A percentile compares a stretch with the other conserved stretches of the same genome.
Evolutionary conservation across 1,140 invertebrate genomes (phyloP).

Genomic region (Eupristina koningsbergeri): DNA sequence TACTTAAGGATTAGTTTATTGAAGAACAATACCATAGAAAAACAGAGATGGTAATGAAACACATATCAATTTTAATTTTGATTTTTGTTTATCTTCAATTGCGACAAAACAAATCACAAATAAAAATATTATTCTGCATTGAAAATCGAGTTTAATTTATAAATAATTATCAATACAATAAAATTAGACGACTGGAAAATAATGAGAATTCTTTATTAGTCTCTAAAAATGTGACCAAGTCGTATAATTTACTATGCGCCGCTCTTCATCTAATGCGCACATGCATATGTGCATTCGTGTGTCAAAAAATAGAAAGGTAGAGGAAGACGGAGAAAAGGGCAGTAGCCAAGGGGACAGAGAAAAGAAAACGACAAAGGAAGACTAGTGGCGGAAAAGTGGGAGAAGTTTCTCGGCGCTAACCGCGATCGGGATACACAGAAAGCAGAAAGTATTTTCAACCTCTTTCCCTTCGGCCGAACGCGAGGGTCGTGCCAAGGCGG

Average conservation of each 20-base stretch:
- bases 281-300: neutral
- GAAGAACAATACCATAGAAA: no score
- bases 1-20: no score
- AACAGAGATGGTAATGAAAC: no score
- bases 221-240: no score
- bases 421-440: constrained; percentile 26
- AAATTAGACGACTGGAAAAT: no score
- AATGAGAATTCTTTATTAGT: no score
- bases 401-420: constrained; percentile 32
- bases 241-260: neutral
- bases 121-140: no score
- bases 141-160: no score
- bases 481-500: neutral
- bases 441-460: constrained; percentile 40
- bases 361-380: constrained; percentile 16
- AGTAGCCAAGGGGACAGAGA: constrained; percentile 3
- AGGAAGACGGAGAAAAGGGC: neutral
- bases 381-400: constrained; percentile 1
- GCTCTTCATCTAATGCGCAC: neutral
- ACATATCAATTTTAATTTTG: no score
- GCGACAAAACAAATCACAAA: no score
- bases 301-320: constrained; percentile 35
- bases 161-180: no score
- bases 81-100: no score
- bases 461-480: constrained; percentile 18